Conservation (phyloP, 30 jellyfish, hydroid and myxozoan genomes). For the Aurelia coerulea region DNA sequence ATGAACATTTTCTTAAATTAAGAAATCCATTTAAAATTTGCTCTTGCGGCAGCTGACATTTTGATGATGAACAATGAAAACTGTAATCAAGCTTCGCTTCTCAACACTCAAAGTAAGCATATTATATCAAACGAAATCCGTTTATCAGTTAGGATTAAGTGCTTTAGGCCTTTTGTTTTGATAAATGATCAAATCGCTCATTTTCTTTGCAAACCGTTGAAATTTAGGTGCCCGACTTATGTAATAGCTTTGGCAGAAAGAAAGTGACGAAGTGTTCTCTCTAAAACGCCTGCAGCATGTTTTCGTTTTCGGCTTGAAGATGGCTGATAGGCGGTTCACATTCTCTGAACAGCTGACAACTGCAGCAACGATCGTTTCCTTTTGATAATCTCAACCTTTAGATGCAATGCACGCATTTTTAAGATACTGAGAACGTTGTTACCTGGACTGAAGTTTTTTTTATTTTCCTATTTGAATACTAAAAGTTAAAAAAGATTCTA, state of each 20-base stretch:
- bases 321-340: too few relatives aligned
- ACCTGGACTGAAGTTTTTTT: too few relatives aligned
- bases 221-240: neutral
- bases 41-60: neutral
- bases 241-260: neutral
- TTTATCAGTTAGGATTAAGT: conserved; percentile 44
- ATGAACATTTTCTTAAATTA: neutral
- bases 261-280: too few relatives aligned
- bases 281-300: too few relatives aligned
- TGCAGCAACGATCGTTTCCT: too few relatives aligned
- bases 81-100: conserved; percentile 44
- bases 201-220: neutral
- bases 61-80: neutral
- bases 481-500: too few relatives aligned
- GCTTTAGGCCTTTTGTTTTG: conserved; percentile 4
- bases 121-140: conserved; percentile 31
- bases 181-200: neutral
- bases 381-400: too few relatives aligned
- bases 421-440: too few relatives aligned
- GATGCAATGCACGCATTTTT: too few relatives aligned
- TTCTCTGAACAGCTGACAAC: neutral
- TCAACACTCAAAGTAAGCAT: conserved; percentile 36
- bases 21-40: neutral
- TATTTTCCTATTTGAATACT: too few relatives aligned
- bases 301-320: too few relatives aligned